phyloP scores from a whole-genome alignment of 2,888 invertebrate species.

The Eudemis profundana region DNA sequence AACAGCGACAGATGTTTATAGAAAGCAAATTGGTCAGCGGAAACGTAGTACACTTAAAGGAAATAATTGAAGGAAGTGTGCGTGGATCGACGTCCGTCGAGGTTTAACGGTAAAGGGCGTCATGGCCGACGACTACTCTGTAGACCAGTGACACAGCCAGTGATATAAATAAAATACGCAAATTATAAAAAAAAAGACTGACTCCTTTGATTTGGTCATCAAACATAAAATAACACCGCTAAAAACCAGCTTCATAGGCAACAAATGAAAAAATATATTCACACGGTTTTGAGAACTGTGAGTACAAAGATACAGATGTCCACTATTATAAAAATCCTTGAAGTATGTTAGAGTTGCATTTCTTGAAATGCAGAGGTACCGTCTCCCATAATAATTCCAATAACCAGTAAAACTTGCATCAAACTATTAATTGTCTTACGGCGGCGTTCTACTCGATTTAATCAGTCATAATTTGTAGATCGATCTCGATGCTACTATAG shows the following conservation, averaged over 20 bases:
- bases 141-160: not conserved
- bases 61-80: conserved; percentile 40
- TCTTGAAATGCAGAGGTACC: too few relatives aligned
- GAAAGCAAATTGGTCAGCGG: conserved; percentile 33
- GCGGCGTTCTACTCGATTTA: conserved; percentile 20
- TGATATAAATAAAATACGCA: not conserved
- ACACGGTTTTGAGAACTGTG: too few relatives aligned
- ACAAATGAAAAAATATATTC: too few relatives aligned
- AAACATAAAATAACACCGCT: too few relatives aligned
- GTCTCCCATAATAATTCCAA: too few relatives aligned
- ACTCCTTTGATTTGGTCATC: too few relatives aligned
- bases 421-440: conserved; percentile 5
- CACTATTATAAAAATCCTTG: too few relatives aligned
- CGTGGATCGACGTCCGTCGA: conserved; percentile 26
- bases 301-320: too few relatives aligned
- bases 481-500: not conserved
- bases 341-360: too few relatives aligned
- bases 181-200: not conserved
- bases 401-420: not conserved
- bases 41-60: conserved; percentile 17
- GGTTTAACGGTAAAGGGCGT: conserved; percentile 24
- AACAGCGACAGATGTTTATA: conserved; percentile 9
- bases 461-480: conserved; percentile 24
- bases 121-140: not conserved
- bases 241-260: too few relatives aligned